phyloP scores from a whole-genome alignment of 2,888 invertebrate species.

The Agrilus cyanescens region DNA sequence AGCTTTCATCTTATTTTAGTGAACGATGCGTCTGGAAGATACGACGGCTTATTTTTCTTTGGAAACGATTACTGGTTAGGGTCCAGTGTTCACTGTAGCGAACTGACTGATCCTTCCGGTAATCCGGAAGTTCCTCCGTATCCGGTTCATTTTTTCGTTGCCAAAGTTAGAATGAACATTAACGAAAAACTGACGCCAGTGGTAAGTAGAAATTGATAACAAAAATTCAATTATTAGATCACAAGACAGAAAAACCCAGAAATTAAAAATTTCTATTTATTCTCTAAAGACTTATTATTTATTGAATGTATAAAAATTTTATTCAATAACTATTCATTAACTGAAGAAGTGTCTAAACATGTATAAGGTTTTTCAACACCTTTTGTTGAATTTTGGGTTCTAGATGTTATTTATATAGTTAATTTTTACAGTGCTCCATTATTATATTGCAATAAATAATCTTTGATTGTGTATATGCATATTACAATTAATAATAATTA shows the following conservation, averaged over 20 bases:
- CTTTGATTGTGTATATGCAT: too few relatives aligned
- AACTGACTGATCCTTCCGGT: constrained; percentile 44
- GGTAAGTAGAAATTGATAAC: constrained; percentile 22
- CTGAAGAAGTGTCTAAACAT: too few relatives aligned
- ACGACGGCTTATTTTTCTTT: constrained; percentile 63
- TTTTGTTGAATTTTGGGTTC: too few relatives aligned
- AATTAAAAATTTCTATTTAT: background rate
- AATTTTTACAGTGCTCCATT: too few relatives aligned
- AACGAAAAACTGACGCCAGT: constrained; percentile 29
- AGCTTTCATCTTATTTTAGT: constrained; percentile 40
- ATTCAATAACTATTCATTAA: too few relatives aligned
- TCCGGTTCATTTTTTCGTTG: constrained; percentile 47
- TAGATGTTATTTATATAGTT: too few relatives aligned
- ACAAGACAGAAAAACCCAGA: background rate
- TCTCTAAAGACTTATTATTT: background rate
- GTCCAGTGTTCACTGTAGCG: constrained; percentile 55
- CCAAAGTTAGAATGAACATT: constrained; percentile 34
- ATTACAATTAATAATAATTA: too few relatives aligned
- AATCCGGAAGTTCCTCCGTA: constrained; percentile 48
- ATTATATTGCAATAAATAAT: too few relatives aligned
- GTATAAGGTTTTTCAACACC: too few relatives aligned
- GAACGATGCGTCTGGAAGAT: constrained; percentile 69
- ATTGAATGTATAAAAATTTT: too few relatives aligned
- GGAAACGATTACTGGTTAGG: constrained; percentile 78
- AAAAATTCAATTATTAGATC: background rate